Conservation (phyloP, 2,797 vertebrate species). For the Melopsittacus undulatus region DNA sequence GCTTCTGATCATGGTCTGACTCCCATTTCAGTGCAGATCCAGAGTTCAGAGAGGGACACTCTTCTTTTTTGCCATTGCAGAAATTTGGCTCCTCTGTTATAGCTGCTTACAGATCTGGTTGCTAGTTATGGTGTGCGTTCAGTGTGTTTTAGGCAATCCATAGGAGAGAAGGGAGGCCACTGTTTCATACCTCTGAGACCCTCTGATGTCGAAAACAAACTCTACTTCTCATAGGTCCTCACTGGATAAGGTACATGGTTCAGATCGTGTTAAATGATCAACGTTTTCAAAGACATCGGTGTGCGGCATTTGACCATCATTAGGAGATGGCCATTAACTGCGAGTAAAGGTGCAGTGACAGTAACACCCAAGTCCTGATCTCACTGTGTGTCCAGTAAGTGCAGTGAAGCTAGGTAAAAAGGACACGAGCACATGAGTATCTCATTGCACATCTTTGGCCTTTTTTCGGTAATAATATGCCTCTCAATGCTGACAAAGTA, state of each 20-base stretch:
- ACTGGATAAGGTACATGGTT: not conserved
- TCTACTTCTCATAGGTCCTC: not conserved
- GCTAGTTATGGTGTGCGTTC: not conserved
- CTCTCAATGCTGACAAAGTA: not conserved
- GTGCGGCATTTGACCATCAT: not conserved
- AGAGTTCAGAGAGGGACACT: not conserved
- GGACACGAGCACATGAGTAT: not conserved
- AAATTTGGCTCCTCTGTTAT: not conserved
- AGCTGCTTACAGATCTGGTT: not conserved
- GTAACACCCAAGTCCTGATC: not conserved
- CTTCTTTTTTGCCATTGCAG: not conserved
- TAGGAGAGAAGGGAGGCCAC: not conserved
- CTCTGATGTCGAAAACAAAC: not conserved
- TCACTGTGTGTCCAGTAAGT: rapidly evolving
- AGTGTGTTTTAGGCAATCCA: not conserved
- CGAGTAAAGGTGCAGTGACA: not conserved
- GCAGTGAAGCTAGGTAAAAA: not conserved
- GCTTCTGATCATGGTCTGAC: not conserved
- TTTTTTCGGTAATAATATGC: not conserved
- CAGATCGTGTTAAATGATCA: not conserved
- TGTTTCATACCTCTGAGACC: not conserved
- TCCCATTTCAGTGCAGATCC: not conserved
- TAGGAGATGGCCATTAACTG: not conserved
- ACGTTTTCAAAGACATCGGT: not conserved
- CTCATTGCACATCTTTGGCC: not conserved